phyloP scores from a whole-genome alignment of 2,113 vertebrate genomes.

The Coracopsis vasa region DNA sequence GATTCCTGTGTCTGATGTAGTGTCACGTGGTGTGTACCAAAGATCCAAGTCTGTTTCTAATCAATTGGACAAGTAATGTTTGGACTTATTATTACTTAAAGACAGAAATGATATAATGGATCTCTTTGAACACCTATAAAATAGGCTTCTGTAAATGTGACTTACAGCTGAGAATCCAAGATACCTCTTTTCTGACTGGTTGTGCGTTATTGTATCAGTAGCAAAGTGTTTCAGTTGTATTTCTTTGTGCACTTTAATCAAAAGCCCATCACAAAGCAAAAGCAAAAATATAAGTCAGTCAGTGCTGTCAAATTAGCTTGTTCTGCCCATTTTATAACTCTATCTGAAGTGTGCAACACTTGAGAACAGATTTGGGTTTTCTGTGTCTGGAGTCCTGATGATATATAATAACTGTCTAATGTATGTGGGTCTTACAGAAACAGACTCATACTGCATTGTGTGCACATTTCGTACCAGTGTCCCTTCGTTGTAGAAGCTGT shows the following conservation, averaged over 20 bases:
- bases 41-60: slow-evolving; percentile 52
- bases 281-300: background rate
- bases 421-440: background rate
- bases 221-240: slow-evolving; percentile 31
- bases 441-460: background rate
- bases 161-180: slow-evolving; percentile 10
- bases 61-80: slow-evolving; percentile 19
- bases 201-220: background rate
- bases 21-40: slow-evolving; percentile 43
- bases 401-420: background rate
- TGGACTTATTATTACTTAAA: slow-evolving; percentile 7
- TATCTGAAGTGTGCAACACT: background rate
- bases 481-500: background rate
- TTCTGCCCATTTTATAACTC: background rate
- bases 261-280: background rate
- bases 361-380: background rate
- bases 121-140: slow-evolving; percentile 18
- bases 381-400: background rate
- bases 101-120: background rate
- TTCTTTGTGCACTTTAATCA: slow-evolving; percentile 43
- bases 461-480: background rate
- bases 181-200: slow-evolving; percentile 51
- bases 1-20: slow-evolving; percentile 30
- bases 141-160: slow-evolving; percentile 27
- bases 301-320: background rate